Evolutionary conservation across 2,113 vertebrate genomes (phyloP), one percentile per base, ranked within the genome.

Genomic region (Sigmodon hispidus): DNA sequence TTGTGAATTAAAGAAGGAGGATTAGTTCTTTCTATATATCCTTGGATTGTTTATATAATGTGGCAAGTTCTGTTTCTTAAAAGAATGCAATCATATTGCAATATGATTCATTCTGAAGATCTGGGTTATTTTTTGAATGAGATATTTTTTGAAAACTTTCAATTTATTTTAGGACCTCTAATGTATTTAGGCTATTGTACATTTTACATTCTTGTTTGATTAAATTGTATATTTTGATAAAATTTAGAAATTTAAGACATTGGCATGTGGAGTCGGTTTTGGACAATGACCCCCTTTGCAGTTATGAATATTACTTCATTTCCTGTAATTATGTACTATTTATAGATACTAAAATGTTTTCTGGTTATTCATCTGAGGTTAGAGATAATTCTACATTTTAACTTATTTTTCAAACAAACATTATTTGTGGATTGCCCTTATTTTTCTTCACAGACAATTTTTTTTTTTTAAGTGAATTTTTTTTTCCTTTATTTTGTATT

Each of bases 1-100:
- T 96, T 96, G 72, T 72, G 89, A 90, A 88, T 55, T 76, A 93
- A 89, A 85, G 67, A 17, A 94, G 21, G 75, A 94, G n/a, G 83
- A 76, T 88, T 95, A 48, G 87, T 15, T 76, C 67, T 85, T 89
- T 81, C 45, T 89, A n/a, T 48, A 86, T 61, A 72, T 81, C n/a
- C n/a, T 94, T 50, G 26, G 72, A 65, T 94, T 94, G 34, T 89
- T 92, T 83, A 95, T 22, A 92, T 69, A 89, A 24, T 73, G 19
- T 77, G 26, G 0, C 5, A 84, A 93, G 57, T 80, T 93, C 34
- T 93, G 13, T 96, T 93, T 93, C 67, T 93, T 91, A 67, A 88
- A 94, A 90, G 81, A 95, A 92, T 40, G 11, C 0, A 76, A 31
- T 21, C 52, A 77, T 40, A 85, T 3, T 73, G 24, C 57, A 45